Evolutionary conservation across 2,113 vertebrate species (phyloP).

Genomic region (Verasper variegatus): DNA sequence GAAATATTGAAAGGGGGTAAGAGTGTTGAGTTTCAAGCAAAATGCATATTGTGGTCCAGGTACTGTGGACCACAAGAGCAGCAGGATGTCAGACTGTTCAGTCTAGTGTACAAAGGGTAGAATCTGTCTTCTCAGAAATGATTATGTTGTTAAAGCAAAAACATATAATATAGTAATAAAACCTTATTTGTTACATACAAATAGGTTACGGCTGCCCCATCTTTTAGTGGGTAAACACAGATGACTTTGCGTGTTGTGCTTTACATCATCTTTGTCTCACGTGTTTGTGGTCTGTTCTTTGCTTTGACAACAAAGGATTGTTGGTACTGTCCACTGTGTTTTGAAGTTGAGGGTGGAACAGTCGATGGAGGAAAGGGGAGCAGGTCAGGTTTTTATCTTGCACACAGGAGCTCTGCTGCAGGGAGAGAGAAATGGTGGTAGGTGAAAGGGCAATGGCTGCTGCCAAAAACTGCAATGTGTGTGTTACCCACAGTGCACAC

Average conservation of each 20-base stretch:
- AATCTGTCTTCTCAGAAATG: not conserved
- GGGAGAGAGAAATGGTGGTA: slow-evolving; percentile 43
- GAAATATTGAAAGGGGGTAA: not conserved
- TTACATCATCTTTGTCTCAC: slow-evolving; percentile 22
- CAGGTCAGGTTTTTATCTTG: slow-evolving; percentile 46
- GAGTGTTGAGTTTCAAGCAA: not conserved
- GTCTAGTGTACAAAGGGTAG: not conserved
- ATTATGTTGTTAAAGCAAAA: not conserved
- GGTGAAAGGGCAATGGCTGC: slow-evolving; percentile 59
- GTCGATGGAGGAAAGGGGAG: slow-evolving; percentile 35
- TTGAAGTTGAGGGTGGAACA: slow-evolving; percentile 31
- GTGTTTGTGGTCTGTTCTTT: slow-evolving; percentile 34
- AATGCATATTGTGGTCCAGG: slow-evolving; percentile 10
- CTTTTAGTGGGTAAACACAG: slow-evolving; percentile 28
- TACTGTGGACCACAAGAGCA: not conserved
- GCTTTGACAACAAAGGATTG: slow-evolving; percentile 68
- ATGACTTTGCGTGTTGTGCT: not conserved
- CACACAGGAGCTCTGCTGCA: slow-evolving; percentile 33
- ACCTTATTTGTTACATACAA: not conserved
- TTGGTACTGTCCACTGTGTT: slow-evolving; percentile 67
- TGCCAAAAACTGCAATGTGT: slow-evolving; percentile 50
- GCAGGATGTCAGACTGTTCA: not conserved
- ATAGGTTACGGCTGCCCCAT: not conserved
- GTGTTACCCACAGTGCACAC: slow-evolving; percentile 21
- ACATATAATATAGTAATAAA: not conserved